A percentile compares a stretch with the other conserved stretches of the same genome.
These are phyloP conservation scores for Mesoligia furuncula DNA, from an alignment of 2,888 invertebrate species.

Conservation along the genomic window DNA sequence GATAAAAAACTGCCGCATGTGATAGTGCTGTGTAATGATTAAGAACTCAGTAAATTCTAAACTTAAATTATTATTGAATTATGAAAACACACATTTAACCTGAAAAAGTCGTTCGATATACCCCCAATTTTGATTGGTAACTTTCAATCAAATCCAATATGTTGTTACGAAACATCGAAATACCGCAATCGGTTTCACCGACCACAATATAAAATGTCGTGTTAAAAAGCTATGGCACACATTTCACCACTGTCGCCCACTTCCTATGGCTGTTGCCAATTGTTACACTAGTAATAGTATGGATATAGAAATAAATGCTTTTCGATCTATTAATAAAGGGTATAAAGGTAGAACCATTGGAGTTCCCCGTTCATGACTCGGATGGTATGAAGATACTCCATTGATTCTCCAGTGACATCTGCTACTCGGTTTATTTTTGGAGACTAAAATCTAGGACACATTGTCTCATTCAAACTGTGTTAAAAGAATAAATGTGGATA, in stretches of 20 bases:
- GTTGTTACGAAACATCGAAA: constrained; percentile 49
- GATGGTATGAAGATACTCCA: constrained; percentile 1
- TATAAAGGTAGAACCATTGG: constrained; percentile 30
- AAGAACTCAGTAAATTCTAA: constrained; percentile 1
- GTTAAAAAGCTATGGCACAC: constrained; percentile 61
- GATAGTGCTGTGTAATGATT: constrained; percentile 5
- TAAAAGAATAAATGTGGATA: background rate
- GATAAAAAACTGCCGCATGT: constrained; percentile 35
- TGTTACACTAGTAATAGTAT: constrained; percentile 74
- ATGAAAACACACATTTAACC: constrained; percentile 6
- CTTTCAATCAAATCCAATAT: constrained; percentile 40
- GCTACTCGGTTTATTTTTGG: background rate
- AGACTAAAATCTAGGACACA: background rate
- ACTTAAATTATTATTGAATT: background rate
- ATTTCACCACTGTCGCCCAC: constrained; percentile 77
- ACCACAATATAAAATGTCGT: constrained; percentile 52
- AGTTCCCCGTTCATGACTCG: constrained; percentile 30
- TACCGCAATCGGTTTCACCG: constrained; percentile 49
- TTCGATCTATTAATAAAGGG: constrained; percentile 75
- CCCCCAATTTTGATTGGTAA: constrained; percentile 26
- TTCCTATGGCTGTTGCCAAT: constrained; percentile 83
- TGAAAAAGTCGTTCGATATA: constrained; percentile 2
- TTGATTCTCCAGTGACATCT: constrained; percentile 3
- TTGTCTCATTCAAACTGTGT: background rate
- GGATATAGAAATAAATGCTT: constrained; percentile 73